Evolutionary conservation across 2,797 vertebrate species (phyloP).

Genomic region (Poliocrania exsul): DNA sequence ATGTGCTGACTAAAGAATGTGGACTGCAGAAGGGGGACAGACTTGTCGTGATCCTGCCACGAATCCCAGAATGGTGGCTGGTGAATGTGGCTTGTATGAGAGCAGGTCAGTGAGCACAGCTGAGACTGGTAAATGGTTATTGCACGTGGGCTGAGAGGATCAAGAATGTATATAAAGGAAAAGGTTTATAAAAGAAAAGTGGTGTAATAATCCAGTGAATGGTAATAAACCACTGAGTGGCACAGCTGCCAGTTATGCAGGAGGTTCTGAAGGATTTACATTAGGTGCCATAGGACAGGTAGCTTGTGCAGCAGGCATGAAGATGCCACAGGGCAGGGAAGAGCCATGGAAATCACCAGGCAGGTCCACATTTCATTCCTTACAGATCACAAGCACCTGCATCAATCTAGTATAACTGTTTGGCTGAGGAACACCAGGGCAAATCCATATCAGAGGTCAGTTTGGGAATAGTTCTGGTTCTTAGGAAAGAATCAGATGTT

Average conservation of each 20-base stretch:
- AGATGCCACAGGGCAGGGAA: background rate
- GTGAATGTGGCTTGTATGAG: constrained; percentile 80
- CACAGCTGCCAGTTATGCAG: background rate
- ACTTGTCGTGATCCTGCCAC: constrained; percentile 77
- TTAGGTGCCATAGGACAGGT: background rate
- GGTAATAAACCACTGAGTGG: background rate
- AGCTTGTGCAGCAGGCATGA: background rate
- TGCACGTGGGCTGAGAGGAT: background rate
- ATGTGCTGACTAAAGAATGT: constrained; percentile 75
- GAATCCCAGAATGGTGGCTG: constrained; percentile 86
- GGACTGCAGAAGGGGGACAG: constrained; percentile 76
- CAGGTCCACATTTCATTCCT: background rate
- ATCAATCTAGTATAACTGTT: background rate
- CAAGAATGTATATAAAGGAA: background rate
- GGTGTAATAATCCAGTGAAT: background rate
- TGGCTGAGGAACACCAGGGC: background rate
- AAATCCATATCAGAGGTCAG: background rate
- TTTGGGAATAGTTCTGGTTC: background rate
- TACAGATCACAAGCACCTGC: background rate
- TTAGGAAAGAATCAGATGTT: background rate
- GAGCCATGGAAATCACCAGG: background rate
- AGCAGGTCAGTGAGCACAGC: constrained; percentile 74
- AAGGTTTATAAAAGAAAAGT: background rate
- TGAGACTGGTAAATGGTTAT: background rate
- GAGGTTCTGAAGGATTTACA: background rate